phyloP scores from a whole-genome alignment of 2,797 vertebrate species.

The Coregonus ussuriensis region DNA sequence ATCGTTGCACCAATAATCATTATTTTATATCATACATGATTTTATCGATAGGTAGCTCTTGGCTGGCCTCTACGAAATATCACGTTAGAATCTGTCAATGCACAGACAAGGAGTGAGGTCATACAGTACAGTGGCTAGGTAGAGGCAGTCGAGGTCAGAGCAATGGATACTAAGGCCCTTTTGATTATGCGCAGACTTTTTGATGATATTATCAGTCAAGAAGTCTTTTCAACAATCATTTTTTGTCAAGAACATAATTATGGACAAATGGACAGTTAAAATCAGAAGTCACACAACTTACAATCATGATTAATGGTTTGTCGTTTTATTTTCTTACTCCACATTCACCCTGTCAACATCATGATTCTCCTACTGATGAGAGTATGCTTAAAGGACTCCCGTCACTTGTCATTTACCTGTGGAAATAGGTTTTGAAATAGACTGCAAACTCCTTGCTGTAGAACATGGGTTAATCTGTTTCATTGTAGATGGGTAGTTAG shows the following conservation, averaged over 20 bases:
- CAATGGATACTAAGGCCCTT: not conserved
- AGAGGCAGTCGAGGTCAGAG: not conserved
- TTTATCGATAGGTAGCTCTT: not conserved
- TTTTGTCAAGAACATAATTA: conserved; percentile 17
- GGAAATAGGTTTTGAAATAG: conserved; percentile 33
- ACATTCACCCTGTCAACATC: conserved; percentile 39
- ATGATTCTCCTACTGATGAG: conserved; percentile 36
- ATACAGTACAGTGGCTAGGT: not conserved
- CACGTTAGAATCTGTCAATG: not conserved
- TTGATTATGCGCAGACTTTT: conserved; percentile 11
- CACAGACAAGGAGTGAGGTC: not conserved
- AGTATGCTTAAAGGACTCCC: conserved; percentile 25
- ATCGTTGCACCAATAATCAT: conserved; percentile 54
- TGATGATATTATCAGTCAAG: conserved; percentile 25
- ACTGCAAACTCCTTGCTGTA: conserved; percentile 33
- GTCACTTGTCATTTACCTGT: conserved; percentile 47
- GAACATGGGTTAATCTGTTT: conserved; percentile 54
- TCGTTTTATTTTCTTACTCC: conserved; percentile 53
- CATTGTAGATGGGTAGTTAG: conserved; percentile 45
- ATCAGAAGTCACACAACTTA: conserved; percentile 42
- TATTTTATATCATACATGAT: conserved; percentile 7
- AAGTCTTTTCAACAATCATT: not conserved
- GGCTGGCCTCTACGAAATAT: not conserved
- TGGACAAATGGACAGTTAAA: conserved; percentile 7
- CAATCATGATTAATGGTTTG: conserved; percentile 64